Percentiles rank a stretch among this genome's conserved stretches.
Evolutionary conservation across 2,797 vertebrate genomes (phyloP).

Genomic region (Anableps anableps): DNA sequence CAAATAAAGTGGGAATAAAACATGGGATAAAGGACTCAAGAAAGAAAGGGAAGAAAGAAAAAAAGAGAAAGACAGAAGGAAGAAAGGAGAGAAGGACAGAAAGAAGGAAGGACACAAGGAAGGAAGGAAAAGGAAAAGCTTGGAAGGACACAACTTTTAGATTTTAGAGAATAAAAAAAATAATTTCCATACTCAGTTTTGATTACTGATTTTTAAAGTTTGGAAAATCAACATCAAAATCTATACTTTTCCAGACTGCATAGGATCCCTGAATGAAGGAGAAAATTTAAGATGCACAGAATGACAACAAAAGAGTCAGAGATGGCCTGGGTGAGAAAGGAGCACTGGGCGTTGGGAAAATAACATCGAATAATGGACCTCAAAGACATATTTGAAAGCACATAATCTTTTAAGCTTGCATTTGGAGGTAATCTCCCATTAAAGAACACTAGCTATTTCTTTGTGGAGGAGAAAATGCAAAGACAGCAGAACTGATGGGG

Average conservation of each 20-base stretch:
- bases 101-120: neutral
- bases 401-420: constrained; percentile 80
- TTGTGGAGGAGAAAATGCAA: constrained; percentile 76
- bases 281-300: constrained; percentile 65
- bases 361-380: constrained; percentile 75
- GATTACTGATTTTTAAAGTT: neutral
- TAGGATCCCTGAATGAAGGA: constrained; percentile 46
- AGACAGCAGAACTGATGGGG: constrained; percentile 79
- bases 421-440: constrained; percentile 83
- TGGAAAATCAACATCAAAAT: neutral
- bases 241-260: neutral
- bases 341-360: constrained; percentile 61
- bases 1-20: too few species aligned
- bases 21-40: neutral
- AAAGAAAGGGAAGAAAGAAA: neutral
- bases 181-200: neutral
- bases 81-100: neutral
- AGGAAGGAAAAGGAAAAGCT: neutral
- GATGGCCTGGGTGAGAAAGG: constrained; percentile 43
- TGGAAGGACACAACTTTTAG: neutral
- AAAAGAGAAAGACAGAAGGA: neutral
- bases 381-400: constrained; percentile 75
- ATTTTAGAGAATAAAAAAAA: neutral
- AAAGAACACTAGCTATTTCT: constrained; percentile 77
- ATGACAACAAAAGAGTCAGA: constrained; percentile 48